These are phyloP conservation scores for Drymodes brunneopygia DNA, from an alignment of 2,113 vertebrate species.

Conservation along the genomic window DNA sequence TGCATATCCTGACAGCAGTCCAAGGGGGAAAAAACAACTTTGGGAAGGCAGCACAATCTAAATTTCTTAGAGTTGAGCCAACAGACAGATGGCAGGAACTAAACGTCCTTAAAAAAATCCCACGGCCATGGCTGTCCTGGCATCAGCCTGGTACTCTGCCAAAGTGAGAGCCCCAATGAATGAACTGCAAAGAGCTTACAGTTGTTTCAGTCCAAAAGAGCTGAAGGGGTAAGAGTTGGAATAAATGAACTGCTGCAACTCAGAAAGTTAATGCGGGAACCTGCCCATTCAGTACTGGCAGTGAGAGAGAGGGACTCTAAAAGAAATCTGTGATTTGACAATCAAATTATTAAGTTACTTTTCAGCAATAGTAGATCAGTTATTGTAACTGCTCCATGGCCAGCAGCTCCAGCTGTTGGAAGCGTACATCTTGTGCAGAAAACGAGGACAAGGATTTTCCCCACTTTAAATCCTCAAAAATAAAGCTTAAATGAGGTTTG, in stretches of 20 bases:
- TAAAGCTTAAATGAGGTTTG: background rate
- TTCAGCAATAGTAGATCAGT: background rate
- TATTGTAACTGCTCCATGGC: background rate
- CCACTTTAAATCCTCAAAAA: background rate
- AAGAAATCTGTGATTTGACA: background rate
- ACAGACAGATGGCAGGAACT: constrained; percentile 62
- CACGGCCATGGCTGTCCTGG: background rate
- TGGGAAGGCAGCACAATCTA: constrained; percentile 39
- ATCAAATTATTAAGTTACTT: background rate
- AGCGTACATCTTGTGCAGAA: background rate
- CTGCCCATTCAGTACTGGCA: background rate
- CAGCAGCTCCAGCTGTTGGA: background rate
- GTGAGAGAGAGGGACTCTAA: background rate
- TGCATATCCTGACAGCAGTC: constrained; percentile 54
- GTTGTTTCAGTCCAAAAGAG: background rate
- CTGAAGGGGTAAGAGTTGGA: background rate
- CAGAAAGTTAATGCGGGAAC: background rate
- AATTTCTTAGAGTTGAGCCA: constrained; percentile 55
- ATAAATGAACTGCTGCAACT: background rate
- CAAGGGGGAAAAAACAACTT: constrained; percentile 38
- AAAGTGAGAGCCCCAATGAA: constrained; percentile 2
- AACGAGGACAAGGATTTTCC: background rate
- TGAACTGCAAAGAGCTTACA: background rate
- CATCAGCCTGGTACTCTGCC: background rate
- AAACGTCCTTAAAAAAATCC: constrained; percentile 46